Evolutionary conservation across 2,888 invertebrate species (phyloP).

Genomic region (Atrina japonica): DNA sequence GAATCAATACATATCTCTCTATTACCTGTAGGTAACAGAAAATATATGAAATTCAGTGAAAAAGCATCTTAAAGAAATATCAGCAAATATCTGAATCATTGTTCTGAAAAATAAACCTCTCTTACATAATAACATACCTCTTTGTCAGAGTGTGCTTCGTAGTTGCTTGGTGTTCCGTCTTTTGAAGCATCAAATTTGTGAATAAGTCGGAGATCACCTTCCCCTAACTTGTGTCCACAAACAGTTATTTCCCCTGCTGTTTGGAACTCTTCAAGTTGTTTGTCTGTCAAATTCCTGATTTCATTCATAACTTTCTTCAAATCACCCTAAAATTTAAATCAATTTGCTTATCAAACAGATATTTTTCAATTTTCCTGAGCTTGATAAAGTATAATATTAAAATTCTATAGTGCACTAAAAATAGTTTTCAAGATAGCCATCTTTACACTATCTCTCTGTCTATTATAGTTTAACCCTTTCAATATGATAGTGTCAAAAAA

Average conservation of each 20-base stretch:
- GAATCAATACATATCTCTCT: too few species aligned
- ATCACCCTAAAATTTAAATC: slow-evolving; percentile 24
- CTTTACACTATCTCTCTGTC: too few species aligned
- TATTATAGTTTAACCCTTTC: too few species aligned
- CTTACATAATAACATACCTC: slow-evolving; percentile 83
- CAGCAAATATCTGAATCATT: too few species aligned
- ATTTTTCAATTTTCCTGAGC: too few species aligned
- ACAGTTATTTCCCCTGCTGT: slow-evolving; percentile 87
- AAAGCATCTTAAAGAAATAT: too few species aligned
- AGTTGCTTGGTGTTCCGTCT: slow-evolving; percentile 79
- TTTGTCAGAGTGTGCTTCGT: slow-evolving; percentile 94
- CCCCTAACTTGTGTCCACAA: slow-evolving; percentile 86
- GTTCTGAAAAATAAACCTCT: too few species aligned
- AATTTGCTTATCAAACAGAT: background rate
- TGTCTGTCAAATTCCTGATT: slow-evolving; percentile 84
- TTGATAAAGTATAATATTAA: background rate
- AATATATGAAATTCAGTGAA: too few species aligned
- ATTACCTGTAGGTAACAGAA: too few species aligned
- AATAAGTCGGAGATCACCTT: slow-evolving; percentile 83
- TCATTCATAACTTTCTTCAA: slow-evolving; percentile 89
- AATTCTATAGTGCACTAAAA: background rate
- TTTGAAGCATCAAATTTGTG: slow-evolving; percentile 86
- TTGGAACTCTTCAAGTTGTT: slow-evolving; percentile 88
- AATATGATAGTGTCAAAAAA: too few species aligned
- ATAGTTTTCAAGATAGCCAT: background rate